Evolutionary conservation across 92 coral and sea anemone species (phyloP).

Genomic region (Actinernus sp.): DNA sequence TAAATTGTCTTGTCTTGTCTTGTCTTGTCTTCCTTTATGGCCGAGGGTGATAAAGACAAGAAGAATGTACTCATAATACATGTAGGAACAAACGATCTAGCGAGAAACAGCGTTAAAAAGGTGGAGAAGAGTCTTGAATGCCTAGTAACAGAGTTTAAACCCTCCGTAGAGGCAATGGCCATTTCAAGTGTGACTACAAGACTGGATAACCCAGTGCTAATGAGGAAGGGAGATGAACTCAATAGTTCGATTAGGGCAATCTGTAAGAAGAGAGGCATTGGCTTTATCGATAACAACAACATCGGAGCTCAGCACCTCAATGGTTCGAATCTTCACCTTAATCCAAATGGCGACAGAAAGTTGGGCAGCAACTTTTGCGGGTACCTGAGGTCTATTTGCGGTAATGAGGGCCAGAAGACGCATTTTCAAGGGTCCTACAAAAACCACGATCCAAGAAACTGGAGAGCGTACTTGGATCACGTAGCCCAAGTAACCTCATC

Average conservation of each 20-base stretch:
- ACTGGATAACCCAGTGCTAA: neutral
- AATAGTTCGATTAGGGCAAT: neutral
- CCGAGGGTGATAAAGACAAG: neutral
- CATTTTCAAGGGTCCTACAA: too few relatives aligned
- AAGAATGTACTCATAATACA: neutral
- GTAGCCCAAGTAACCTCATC: too few relatives aligned
- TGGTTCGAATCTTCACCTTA: neutral
- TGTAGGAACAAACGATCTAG: neutral
- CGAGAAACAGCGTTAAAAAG: neutral
- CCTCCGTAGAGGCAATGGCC: neutral
- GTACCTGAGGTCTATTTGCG: too few relatives aligned
- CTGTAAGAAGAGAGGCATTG: neutral
- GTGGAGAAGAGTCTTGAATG: neutral
- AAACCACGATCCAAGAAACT: too few relatives aligned
- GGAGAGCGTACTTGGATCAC: too few relatives aligned
- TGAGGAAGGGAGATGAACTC: conserved; percentile 1
- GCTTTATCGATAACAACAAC: neutral
- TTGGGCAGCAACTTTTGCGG: neutral
- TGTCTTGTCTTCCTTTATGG: neutral
- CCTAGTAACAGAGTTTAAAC: conserved; percentile 1
- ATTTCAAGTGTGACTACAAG: neutral
- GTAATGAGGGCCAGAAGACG: too few relatives aligned
- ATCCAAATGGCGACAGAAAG: neutral
- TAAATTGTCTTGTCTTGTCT: too few relatives aligned
- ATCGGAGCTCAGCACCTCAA: neutral